A percentile compares a stretch with the other conserved stretches of the same genome.
phyloP scores from a whole-genome alignment of 37 sponge, comb jelly and placozoan genomes.

The Chondrilla cf. caribensis region DNA sequence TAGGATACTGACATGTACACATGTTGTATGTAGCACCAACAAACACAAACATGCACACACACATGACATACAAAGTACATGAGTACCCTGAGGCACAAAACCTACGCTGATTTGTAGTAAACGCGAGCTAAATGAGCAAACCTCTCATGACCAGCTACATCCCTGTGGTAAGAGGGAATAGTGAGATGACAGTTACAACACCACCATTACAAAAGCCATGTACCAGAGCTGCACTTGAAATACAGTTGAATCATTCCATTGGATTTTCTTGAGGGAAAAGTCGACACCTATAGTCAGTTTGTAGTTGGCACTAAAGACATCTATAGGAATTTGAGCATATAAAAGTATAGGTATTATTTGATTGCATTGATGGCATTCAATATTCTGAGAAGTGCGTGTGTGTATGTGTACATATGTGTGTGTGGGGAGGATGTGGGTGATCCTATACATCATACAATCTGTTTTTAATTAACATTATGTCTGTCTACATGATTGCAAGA shows the following conservation, averaged over 20 bases:
- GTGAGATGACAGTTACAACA: too few relatives aligned
- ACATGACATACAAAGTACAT: too few relatives aligned
- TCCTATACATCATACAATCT: too few relatives aligned
- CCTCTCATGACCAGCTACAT: constrained; percentile 95
- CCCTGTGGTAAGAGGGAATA: too few relatives aligned
- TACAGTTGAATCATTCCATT: constrained; percentile 55
- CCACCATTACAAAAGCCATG: not conserved
- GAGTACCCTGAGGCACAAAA: not conserved
- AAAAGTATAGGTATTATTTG: too few relatives aligned
- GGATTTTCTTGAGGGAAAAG: constrained; percentile 78
- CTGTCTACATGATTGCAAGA: not conserved
- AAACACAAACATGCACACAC: too few relatives aligned
- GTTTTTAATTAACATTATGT: too few relatives aligned
- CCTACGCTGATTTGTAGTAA: constrained; percentile 97
- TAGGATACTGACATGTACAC: too few relatives aligned
- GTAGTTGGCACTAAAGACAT: constrained; percentile 86
- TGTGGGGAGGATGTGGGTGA: too few relatives aligned
- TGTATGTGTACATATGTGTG: too few relatives aligned
- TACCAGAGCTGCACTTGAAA: constrained; percentile 90
- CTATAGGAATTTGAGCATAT: constrained; percentile 30
- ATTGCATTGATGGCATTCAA: not conserved
- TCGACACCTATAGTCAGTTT: constrained; percentile 96
- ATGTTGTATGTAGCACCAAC: too few relatives aligned
- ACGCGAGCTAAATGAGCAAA: constrained; percentile 93
- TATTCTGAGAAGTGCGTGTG: not conserved